Conservation (phyloP, 2,888 invertebrate species). For the Pristionchus entomophagus region DNA sequence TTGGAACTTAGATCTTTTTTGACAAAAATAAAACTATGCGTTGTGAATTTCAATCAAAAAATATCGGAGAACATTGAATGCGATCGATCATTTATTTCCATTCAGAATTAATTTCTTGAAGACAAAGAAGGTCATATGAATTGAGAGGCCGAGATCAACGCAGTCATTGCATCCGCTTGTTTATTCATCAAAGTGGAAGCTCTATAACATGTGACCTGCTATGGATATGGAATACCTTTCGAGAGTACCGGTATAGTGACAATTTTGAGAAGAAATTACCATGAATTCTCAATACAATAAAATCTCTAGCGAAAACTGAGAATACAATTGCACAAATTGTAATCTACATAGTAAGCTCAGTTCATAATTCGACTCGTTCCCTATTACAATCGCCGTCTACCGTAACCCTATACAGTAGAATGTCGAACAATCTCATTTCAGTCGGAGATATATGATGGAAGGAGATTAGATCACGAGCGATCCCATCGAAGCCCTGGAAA, state of each 20-base stretch:
- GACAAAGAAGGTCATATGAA: no score
- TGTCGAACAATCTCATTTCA: constrained; percentile 59
- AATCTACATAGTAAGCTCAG: not conserved
- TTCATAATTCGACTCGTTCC: not conserved
- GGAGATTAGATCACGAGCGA: constrained; percentile 59
- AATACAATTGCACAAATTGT: no score
- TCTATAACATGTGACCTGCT: not conserved
- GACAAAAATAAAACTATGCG: no score
- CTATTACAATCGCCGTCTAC: not conserved
- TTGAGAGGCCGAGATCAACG: no score
- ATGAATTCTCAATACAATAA: not conserved
- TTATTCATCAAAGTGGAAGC: not conserved
- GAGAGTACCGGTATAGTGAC: not conserved
- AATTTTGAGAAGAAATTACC: not conserved
- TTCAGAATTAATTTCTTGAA: no score
- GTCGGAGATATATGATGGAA: constrained; percentile 60
- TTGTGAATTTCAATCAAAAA: no score
- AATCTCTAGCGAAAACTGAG: not conserved
- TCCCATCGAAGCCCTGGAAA: constrained; percentile 58
- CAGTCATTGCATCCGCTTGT: no score
- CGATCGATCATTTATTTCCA: no score
- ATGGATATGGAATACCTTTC: not conserved
- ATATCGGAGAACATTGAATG: no score
- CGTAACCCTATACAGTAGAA: constrained; percentile 54
- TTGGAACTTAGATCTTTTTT: no score